Conservation (phyloP, 2,888 invertebrate species). For the Gymnoscelis rufifasciata region DNA sequence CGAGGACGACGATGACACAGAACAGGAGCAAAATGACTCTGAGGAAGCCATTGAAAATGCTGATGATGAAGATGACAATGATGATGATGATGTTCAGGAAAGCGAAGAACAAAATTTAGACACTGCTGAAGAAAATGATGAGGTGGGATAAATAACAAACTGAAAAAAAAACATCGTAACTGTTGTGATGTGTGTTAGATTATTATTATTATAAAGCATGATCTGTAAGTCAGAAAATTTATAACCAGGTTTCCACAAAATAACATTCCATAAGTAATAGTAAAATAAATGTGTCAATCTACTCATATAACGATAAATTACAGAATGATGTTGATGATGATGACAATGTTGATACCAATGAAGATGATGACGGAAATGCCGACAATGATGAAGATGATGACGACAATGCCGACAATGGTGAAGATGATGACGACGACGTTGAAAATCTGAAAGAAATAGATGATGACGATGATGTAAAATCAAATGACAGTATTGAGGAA, state of each 20-base stretch:
- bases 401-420: constrained; percentile 25
- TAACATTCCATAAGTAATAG: too few species aligned
- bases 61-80: too few species aligned
- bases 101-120: constrained; percentile 38
- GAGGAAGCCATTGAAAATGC: too few species aligned
- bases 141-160: constrained; percentile 36
- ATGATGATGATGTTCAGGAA: constrained; percentile 41
- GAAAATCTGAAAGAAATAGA: background rate
- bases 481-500: constrained; percentile 26
- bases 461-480: constrained; percentile 19
- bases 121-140: constrained; percentile 28
- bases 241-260: too few species aligned
- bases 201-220: too few species aligned
- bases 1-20: background rate
- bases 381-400: constrained; percentile 38
- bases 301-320: constrained; percentile 14
- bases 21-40: background rate
- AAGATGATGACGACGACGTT: constrained; percentile 6
- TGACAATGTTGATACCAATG: constrained; percentile 37
- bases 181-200: too few species aligned
- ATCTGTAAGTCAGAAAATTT: too few species aligned
- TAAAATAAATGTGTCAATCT: too few species aligned
- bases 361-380: constrained; percentile 34
- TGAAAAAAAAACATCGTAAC: too few species aligned
- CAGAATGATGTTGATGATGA: constrained; percentile 36